These are phyloP conservation scores for Chlorops oryzae DNA, from an alignment of 1,140 invertebrate genomes.

Conservation along the genomic window DNA sequence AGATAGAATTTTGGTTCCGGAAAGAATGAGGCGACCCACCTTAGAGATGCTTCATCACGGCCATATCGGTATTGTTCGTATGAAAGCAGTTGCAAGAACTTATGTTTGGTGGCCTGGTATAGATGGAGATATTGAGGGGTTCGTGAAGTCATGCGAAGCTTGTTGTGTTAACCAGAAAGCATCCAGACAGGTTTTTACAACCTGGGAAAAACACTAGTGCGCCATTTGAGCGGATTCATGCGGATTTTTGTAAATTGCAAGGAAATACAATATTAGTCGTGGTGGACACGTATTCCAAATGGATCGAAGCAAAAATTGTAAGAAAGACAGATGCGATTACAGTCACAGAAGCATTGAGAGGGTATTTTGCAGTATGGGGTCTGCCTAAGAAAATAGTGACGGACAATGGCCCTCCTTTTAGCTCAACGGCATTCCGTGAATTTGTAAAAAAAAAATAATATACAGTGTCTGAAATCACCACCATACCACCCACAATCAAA, in stretches of 20 bases:
- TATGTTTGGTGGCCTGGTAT: conserved; percentile 12
- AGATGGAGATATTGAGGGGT: conserved; percentile 9
- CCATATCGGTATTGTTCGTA: conserved; percentile 11
- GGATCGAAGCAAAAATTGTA: conserved; percentile 7
- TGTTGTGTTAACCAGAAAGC: conserved; percentile 1
- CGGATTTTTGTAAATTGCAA: conserved; percentile 13
- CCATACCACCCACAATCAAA: conserved; percentile 8
- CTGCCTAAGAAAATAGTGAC: conserved; percentile 2
- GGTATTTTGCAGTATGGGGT: conserved; percentile 3
- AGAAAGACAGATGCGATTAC: neutral
- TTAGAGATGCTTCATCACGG: conserved; percentile 7
- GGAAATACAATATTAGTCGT: conserved; percentile 7
- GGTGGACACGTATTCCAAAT: conserved; percentile 11
- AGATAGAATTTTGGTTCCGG: conserved; percentile 3
- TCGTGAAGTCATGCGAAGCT: conserved; percentile 1
- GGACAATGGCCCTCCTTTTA: conserved; percentile 13
- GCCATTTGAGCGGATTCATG: conserved; percentile 11
- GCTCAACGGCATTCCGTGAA: conserved; percentile 4
- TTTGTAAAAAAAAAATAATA: conserved; percentile 8
- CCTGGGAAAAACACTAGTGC: neutral
- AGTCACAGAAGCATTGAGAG: conserved; percentile 2
- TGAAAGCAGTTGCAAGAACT: conserved; percentile 6
- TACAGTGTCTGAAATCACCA: conserved; percentile 1
- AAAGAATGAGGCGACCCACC: neutral
- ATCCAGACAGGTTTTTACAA: neutral